Conservation (phyloP, 1,140 invertebrate genomes). For the Drosophila tsacasi region DNA sequence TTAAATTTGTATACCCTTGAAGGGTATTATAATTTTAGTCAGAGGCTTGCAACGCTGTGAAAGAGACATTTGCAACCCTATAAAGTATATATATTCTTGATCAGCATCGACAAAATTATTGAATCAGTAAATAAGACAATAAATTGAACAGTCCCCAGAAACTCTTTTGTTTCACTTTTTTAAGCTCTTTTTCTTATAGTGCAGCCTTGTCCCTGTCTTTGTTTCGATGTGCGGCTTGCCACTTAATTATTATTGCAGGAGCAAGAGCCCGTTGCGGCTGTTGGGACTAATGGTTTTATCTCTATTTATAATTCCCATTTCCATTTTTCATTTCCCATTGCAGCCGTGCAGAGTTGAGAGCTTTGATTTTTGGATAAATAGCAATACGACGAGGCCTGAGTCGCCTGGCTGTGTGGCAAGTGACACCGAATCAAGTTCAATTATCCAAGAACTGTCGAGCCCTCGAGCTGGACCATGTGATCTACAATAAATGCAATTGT, state of each 20-base stretch:
- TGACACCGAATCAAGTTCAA: conserved; percentile 19
- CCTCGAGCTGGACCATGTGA: conserved; percentile 25
- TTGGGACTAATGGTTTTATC: conserved; percentile 35
- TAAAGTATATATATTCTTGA: too few species aligned
- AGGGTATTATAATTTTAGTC: too few species aligned
- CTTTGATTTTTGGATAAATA: conserved; percentile 22
- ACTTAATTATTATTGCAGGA: conserved; percentile 37
- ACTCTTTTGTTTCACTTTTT: too few species aligned
- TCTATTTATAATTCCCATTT: conserved; percentile 5
- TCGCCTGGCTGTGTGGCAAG: conserved; percentile 11
- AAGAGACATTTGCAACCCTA: too few species aligned
- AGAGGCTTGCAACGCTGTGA: too few species aligned
- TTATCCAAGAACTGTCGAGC: conserved; percentile 6
- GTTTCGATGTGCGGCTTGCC: conserved; percentile 21
- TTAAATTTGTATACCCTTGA: too few species aligned
- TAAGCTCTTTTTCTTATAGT: background rate
- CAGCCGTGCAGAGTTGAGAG: conserved; percentile 12
- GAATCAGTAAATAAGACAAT: too few species aligned
- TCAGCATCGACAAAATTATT: too few species aligned
- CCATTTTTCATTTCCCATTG: conserved; percentile 19
- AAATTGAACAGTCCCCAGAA: too few species aligned
- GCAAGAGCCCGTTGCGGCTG: conserved; percentile 12
- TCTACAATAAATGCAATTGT: conserved; percentile 44
- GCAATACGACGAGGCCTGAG: background rate
- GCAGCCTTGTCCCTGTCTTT: conserved; percentile 5